Conservation (phyloP, 37 sponge, comb jelly and placozoan genomes). For the Cladorhizidae sp. region DNA sequence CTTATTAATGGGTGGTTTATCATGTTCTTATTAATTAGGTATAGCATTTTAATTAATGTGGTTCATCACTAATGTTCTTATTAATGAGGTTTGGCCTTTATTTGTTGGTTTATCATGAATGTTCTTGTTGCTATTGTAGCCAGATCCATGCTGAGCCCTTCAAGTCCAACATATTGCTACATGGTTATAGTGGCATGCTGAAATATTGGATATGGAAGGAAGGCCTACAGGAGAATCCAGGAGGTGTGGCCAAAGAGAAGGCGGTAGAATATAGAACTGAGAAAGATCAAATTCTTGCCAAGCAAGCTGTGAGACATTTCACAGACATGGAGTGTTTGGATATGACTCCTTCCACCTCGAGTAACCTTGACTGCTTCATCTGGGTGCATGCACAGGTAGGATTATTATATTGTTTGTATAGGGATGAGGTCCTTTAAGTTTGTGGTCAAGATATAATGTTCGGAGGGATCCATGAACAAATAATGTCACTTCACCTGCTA, state of each 20-base stretch:
- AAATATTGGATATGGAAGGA: constrained; percentile 31
- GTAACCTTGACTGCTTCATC: not conserved
- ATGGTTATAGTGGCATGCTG: constrained; percentile 43
- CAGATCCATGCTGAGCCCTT: constrained; percentile 30
- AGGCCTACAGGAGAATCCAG: not conserved
- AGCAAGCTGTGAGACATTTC: constrained; percentile 10
- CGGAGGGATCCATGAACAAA: no score
- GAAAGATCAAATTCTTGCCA: not conserved
- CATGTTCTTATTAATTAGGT: no score
- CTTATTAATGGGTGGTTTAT: no score
- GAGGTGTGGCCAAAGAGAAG: not conserved
- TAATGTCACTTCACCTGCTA: no score
- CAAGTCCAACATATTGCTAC: constrained; percentile 33
- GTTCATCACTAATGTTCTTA: no score
- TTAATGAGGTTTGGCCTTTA: no score
- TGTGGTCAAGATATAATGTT: no score
- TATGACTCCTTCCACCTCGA: not conserved
- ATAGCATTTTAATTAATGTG: no score
- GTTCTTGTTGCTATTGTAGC: not conserved
- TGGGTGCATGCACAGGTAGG: not conserved
- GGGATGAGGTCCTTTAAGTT: no score
- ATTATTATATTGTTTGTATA: no score
- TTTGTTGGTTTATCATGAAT: not conserved
- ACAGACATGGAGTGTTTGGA: not conserved
- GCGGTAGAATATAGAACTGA: not conserved